Base-by-base conservation (phyloP, 1,140 invertebrate species). In the Bombus waltoni region DNA sequence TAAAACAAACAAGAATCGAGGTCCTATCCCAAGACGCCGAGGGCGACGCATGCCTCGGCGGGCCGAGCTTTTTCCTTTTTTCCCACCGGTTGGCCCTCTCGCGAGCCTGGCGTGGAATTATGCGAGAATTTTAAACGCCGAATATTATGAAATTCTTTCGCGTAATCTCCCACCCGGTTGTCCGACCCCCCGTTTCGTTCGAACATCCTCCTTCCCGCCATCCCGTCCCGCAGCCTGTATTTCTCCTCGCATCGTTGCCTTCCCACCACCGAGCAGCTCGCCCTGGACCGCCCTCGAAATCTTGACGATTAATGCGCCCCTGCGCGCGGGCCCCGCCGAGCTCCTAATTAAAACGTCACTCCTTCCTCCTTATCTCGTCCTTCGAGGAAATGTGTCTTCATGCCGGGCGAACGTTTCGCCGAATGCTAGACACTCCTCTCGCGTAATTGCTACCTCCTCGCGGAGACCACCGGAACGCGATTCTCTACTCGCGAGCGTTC, bases 91-190 rank as follows among this genome's bases (percentile, higher is more conserved):
- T 47, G 78, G 57, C 71, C 65, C 86, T 77, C 87, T 65, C 83
- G 84, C 90, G 85, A 81, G 73, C 82, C 82, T 83, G 81, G 76
- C 78, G 87, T 82, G 88, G 90, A 93, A 93, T 94, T 93, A 94
- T 94, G 92, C 93, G 93, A 92, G 93, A 94, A 94, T 94, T 94
- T 94, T 94, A 93, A 94, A 94, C 93, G 89, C 90, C 92, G 93
- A 93, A 94, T 93, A 94, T 94, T 94, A 94, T 91, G 92, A 94
- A 94, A 94, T 94, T 94, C 93, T 93, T 94, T 92, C 91, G 89
- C 90, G 86, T 91, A 88, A 92, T 92, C 91, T 89, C 89, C 88
- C 88, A 87, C 83, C 72, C 87, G 72, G 88, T 86, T 53, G 57
- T 70, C 75, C 59, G 38, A 42, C 76, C 77, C 78, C 80, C 70